phyloP scores from a whole-genome alignment of 2,113 vertebrate species.

The Menura novaehollandiae region DNA sequence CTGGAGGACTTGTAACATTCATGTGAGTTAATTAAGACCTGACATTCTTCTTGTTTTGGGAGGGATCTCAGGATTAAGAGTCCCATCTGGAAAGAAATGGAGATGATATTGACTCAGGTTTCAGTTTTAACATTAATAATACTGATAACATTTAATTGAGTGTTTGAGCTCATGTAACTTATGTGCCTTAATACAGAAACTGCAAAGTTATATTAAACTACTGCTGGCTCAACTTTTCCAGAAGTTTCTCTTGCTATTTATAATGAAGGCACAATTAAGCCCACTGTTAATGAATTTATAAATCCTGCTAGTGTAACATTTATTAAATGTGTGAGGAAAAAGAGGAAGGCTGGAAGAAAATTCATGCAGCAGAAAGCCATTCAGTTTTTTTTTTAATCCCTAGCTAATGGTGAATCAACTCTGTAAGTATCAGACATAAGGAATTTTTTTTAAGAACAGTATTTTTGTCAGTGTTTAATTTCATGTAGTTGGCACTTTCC shows the following conservation, averaged over 20 bases:
- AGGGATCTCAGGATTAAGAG: not conserved
- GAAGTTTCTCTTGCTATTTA: not conserved
- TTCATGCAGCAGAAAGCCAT: not conserved
- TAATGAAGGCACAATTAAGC: not conserved
- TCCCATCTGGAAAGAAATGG: not conserved
- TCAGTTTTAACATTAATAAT: not conserved
- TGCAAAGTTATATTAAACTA: not conserved
- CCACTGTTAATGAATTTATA: not conserved
- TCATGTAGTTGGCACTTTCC: not conserved
- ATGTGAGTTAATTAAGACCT: not conserved
- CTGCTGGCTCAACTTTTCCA: not conserved
- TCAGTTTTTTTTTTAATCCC: not conserved
- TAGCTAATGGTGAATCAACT: not conserved
- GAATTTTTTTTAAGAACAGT: not conserved
- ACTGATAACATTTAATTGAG: not conserved
- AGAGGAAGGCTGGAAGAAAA: not conserved
- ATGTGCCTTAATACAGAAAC: not conserved
- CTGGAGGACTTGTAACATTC: not conserved
- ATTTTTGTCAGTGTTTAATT: conserved; percentile 37
- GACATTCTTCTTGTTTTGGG: not conserved
- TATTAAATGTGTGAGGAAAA: not conserved
- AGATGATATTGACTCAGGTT: not conserved
- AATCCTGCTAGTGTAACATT: not conserved
- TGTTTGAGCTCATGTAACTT: not conserved
- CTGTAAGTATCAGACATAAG: not conserved